These are phyloP conservation scores for Gavialis gangeticus DNA, from an alignment of 2,113 vertebrate genomes.

Conservation along the genomic window DNA sequence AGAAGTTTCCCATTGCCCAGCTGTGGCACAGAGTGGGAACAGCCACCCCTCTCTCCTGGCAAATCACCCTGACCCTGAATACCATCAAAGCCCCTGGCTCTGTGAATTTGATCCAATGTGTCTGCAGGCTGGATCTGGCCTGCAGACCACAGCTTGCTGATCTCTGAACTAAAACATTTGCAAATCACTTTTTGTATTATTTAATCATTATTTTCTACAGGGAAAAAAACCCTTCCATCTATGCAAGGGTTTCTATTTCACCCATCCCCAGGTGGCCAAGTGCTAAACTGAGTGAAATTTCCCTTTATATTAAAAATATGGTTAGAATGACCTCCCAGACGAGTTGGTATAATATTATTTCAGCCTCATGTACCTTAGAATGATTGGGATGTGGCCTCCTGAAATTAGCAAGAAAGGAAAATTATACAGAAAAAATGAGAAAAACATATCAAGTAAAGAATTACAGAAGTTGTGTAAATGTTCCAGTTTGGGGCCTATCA, in stretches of 20 bases:
- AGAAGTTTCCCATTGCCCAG: too few species aligned
- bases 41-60: too few species aligned
- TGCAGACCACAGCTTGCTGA: too few species aligned
- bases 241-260: constrained; percentile 22
- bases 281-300: constrained; percentile 56
- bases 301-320: constrained; percentile 61
- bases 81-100: too few species aligned
- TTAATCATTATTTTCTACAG: neutral
- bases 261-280: constrained; percentile 17
- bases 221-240: neutral
- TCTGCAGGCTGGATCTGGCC: too few species aligned
- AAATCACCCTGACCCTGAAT: too few species aligned
- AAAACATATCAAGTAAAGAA: constrained; percentile 28
- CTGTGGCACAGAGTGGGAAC: too few species aligned
- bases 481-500: constrained; percentile 63
- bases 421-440: constrained; percentile 33
- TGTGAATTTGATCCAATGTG: too few species aligned
- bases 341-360: constrained; percentile 70
- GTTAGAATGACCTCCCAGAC: constrained; percentile 56
- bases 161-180: neutral
- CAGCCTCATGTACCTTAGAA: constrained; percentile 59
- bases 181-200: constrained; percentile 36
- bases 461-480: constrained; percentile 14
- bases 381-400: constrained; percentile 56
- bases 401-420: constrained; percentile 66